Conservation (phyloP, 2,888 invertebrate species). For the Diabrotica balteata region DNA sequence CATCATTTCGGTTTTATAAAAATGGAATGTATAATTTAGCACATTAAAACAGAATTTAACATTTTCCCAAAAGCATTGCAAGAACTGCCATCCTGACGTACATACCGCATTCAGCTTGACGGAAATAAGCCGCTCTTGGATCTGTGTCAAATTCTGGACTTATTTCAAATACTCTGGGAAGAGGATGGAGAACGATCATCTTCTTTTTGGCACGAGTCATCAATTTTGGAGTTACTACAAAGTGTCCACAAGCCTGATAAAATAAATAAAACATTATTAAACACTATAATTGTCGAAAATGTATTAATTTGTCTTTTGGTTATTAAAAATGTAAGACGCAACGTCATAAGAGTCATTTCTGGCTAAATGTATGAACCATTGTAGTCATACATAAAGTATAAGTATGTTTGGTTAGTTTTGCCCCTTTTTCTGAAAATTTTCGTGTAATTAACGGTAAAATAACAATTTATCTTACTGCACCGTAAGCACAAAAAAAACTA, state of each 20-base stretch:
- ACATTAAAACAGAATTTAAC: slow-evolving; percentile 40
- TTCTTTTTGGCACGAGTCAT: slow-evolving; percentile 94
- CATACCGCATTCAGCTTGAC: slow-evolving; percentile 98
- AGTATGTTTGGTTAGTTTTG: too few species aligned
- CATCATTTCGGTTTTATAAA: too few species aligned
- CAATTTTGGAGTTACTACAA: slow-evolving; percentile 91
- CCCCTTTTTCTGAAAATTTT: too few species aligned
- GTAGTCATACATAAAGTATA: too few species aligned
- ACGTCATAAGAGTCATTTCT: too few species aligned
- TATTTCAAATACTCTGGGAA: slow-evolving; percentile 95
- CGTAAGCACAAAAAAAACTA: too few species aligned
- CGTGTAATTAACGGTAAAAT: too few species aligned
- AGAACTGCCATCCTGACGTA: slow-evolving; percentile 98
- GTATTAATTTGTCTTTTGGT: not conserved
- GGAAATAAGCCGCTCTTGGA: slow-evolving; percentile 96
- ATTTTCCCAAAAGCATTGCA: slow-evolving; percentile 82
- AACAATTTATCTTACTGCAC: too few species aligned
- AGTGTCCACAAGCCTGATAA: slow-evolving; percentile 82
- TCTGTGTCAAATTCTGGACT: slow-evolving; percentile 95
- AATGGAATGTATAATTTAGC: too few species aligned
- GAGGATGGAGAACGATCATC: slow-evolving; percentile 97
- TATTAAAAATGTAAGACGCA: not conserved
- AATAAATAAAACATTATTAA: slow-evolving; percentile 1
- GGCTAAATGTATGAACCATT: too few species aligned
- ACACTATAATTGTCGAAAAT: not conserved